Base-by-base conservation (phyloP, 2,888 invertebrate genomes). In the Pammene aurita region DNA sequence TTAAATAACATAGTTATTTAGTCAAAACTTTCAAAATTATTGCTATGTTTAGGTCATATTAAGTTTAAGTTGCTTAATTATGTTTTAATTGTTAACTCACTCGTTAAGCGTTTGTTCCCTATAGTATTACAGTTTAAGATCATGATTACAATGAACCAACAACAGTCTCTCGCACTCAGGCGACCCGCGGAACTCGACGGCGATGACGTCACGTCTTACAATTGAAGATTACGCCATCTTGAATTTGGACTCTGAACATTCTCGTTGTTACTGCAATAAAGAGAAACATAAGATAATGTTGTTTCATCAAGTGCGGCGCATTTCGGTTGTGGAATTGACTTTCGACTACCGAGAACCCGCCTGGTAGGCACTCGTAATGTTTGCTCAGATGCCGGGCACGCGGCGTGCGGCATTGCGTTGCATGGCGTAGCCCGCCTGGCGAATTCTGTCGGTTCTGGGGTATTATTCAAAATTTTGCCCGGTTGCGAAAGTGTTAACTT, bases 21-120 rank as follows among this genome's bases (percentile, higher is more conserved):
- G 26, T 26, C 26, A 2, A 26, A 4, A n/a, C n/a, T n/a, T n/a
- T 26, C 26, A 26, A 26, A 26, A 26, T 26, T 18, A 58, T 44
- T 44, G 44, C 44, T 48, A 48, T 35, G 26, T 16, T 14, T 5
- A 48, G n/a, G 7, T 16, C 7, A 6, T 9, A 14, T 46, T 26
- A 62, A 50, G 50, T 26, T 38, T 41, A 52, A 26, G 1, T 26
- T 26, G 26, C 26, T 26, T 26, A 26, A 26, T 26, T 26, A 1
- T 26, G 11, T 18, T 10, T 48, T 18, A 18, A 18, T 6, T 11
- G 13, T 16, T 48, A 41, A 41, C 16, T 62, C 50, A 41, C 41
- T 62, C 41, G 50, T 18, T 61, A 61, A 61, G 61, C 61, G 61
- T 62, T 38, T 62, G 48, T 50, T 62, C 48, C 50, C 35, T 41